Evolutionary conservation across 2,113 vertebrate genomes (phyloP), one percentile per base, ranked within the genome.

Genomic region (Puntigrus tetrazona): DNA sequence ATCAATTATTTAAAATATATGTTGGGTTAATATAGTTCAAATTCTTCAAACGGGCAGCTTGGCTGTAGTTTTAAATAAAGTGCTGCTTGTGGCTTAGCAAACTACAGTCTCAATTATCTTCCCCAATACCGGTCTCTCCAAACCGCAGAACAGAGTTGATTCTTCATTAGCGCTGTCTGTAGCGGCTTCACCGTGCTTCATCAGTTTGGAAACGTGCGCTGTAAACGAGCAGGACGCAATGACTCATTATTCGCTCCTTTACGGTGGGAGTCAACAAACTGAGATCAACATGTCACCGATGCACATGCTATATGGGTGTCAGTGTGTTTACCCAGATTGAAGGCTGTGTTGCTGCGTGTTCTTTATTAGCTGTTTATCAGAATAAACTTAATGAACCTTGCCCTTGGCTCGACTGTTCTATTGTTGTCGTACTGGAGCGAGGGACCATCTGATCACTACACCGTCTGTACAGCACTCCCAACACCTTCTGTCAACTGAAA

Each of bases 341-440:
- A 81, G 41, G n/a, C 20, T 67, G 78, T 63, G 38, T 27, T 31
- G 2, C 20, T 59, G 22, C 31, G 29, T 76, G 36, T 65, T 55
- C 52, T 72, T 78, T 78, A 57, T 78, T 78, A 57, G 52, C 38
- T 50, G 5, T 67, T 65, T 65, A 36, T 84, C 22, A 7, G 41
- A 77, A 57, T 65, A 63, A 43, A 76, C 50, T 86, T 82, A 85
- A 18, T 78, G 74, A 84, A 43, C 61, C 78, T 67, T 81, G 14
- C 16, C 61, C 74, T 55, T 84, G 74, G 61, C 61, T 78, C 36
- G 61, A 92, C 90, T 75, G 7, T 50, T 52, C 25, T 20, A 50
- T 75, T 75, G 45, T 72, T 72, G 69, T 29, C 29, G 73, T 50
- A 75, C 7, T 75, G 73, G 45, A 50, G 73, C 73, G 16, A 75